These are phyloP conservation scores for Whitmania pigra DNA, from an alignment of 1,140 invertebrate species.

Conservation along the genomic window DNA sequence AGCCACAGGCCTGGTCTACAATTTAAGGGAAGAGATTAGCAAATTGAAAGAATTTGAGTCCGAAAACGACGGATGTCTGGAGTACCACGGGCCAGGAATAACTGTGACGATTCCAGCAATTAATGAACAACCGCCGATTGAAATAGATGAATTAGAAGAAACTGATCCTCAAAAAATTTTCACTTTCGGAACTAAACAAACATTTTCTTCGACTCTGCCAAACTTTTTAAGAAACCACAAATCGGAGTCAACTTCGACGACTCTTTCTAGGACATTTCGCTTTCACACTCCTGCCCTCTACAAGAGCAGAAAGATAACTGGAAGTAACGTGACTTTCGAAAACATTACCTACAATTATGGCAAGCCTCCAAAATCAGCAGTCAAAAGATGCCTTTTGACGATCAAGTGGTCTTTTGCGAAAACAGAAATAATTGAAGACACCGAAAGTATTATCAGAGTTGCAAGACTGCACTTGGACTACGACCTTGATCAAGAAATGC, in stretches of 20 bases:
- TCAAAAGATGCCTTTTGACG: not conserved
- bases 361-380: not conserved
- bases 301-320: constrained; percentile 4
- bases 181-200: too few species aligned
- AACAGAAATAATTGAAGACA: not conserved
- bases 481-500: constrained; percentile 1
- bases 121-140: not conserved
- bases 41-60: not conserved
- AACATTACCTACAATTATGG: constrained; percentile 6
- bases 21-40: not conserved
- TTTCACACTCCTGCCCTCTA: not conserved
- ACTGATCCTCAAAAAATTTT: not conserved
- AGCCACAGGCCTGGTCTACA: not conserved
- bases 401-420: not conserved
- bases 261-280: too few species aligned
- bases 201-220: too few species aligned
- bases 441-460: not conserved
- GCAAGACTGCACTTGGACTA: not conserved
- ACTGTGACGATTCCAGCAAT: not conserved
- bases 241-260: too few species aligned
- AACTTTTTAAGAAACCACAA: too few species aligned
- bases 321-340: constrained; percentile 3
- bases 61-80: not conserved
- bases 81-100: constrained; percentile 2
- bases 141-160: not conserved